Percentiles rank a stretch among this genome's conserved stretches.
phyloP scores from a whole-genome alignment of 2,797 vertebrate genomes.

The Hozukius guyotensis region DNA sequence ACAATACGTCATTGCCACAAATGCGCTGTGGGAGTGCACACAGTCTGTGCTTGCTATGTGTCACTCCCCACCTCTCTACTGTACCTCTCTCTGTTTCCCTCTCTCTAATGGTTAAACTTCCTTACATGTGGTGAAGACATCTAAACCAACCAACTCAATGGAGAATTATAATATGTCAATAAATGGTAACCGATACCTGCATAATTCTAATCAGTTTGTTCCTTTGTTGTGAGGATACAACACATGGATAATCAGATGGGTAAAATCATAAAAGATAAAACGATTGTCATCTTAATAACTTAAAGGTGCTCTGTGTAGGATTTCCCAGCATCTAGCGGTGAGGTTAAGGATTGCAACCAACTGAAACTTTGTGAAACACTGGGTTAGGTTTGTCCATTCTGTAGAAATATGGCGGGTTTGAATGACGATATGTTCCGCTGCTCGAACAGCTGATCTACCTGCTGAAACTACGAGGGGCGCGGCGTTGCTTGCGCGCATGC shows the following conservation, averaged over 20 bases:
- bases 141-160: not conserved
- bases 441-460: too few relatives aligned
- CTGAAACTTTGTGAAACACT: too few relatives aligned
- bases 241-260: not conserved
- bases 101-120: not conserved
- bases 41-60: slow-evolving; percentile 28
- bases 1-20: slow-evolving; percentile 3
- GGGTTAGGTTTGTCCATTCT: too few relatives aligned
- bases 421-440: too few relatives aligned
- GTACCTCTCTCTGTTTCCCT: not conserved
- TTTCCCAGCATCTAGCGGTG: too few relatives aligned
- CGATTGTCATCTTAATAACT: not conserved
- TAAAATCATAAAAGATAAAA: not conserved
- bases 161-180: not conserved
- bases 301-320: too few relatives aligned
- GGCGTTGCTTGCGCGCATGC: too few relatives aligned
- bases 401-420: too few relatives aligned
- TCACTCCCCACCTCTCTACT: not conserved
- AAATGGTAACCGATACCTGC: not conserved
- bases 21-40: not conserved
- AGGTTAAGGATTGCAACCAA: too few relatives aligned
- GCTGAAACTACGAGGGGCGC: too few relatives aligned
- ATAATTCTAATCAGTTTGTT: not conserved
- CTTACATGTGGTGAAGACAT: not conserved
- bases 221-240: not conserved